Evolutionary conservation across 1,140 invertebrate species (phyloP).

Genomic region (Drosophila guanche): DNA sequence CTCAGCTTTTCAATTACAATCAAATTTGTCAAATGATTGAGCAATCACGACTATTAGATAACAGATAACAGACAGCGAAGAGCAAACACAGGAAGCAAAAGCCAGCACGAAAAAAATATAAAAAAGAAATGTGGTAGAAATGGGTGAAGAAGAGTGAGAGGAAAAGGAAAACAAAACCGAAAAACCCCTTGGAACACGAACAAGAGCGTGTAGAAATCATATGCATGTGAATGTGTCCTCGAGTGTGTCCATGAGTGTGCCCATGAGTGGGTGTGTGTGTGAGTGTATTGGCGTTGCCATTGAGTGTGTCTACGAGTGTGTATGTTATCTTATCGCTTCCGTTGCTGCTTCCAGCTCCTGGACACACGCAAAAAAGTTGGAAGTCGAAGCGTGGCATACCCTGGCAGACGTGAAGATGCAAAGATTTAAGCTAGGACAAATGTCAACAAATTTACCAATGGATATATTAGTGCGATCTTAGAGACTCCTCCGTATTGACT

Average conservation of each 20-base stretch:
- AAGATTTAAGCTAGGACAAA: too few relatives aligned
- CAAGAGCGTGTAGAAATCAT: constrained; percentile 37
- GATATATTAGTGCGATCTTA: too few relatives aligned
- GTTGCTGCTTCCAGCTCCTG: constrained; percentile 43
- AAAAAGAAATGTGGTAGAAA: constrained; percentile 8
- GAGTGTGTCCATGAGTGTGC: too few relatives aligned
- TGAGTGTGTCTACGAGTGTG: constrained; percentile 10
- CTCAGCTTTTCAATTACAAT: constrained; percentile 69
- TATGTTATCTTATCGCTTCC: constrained; percentile 60
- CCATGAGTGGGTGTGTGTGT: too few relatives aligned
- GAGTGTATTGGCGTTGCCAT: too few relatives aligned
- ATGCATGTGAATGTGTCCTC: constrained; percentile 16
- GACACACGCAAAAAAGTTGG: constrained; percentile 43
- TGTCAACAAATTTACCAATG: too few relatives aligned
- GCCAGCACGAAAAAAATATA: background rate
- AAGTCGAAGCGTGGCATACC: too few relatives aligned
- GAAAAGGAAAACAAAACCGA: constrained; percentile 44
- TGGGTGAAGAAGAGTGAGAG: background rate
- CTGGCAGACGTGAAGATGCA: too few relatives aligned
- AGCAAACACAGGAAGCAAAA: constrained; percentile 28
- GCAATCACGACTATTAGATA: constrained; percentile 76
- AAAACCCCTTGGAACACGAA: constrained; percentile 20
- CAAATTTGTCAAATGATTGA: constrained; percentile 75
- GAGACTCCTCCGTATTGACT: too few relatives aligned
- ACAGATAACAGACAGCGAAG: constrained; percentile 69